These are phyloP conservation scores for Microvelia longipes DNA, from an alignment of 1,140 invertebrate genomes.

Conservation along the genomic window DNA sequence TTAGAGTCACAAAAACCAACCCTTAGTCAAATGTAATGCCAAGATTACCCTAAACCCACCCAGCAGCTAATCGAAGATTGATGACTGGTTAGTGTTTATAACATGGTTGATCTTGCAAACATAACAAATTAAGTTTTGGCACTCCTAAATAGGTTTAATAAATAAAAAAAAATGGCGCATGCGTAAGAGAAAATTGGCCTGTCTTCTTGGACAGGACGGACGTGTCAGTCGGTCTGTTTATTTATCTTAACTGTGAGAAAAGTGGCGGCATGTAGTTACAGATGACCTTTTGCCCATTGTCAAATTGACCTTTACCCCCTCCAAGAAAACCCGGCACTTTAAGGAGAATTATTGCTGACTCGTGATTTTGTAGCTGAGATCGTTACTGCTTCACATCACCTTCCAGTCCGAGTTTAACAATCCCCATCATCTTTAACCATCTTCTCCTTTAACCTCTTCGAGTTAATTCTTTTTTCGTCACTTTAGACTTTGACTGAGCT, in stretches of 20 bases:
- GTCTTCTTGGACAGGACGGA: not conserved
- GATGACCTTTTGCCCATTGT: not conserved
- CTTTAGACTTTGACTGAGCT: no score
- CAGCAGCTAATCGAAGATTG: no score
- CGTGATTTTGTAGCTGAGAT: not conserved
- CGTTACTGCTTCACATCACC: not conserved
- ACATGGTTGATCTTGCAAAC: no score
- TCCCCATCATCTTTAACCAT: not conserved
- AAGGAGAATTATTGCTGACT: not conserved
- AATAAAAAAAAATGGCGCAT: not conserved
- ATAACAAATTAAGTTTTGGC: not conserved
- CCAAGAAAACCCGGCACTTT: not conserved
- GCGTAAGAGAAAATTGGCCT: not conserved
- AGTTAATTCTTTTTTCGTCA: no score
- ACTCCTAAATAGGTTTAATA: not conserved
- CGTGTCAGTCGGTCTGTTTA: not conserved
- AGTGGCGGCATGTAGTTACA: not conserved
- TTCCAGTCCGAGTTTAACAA: not conserved
- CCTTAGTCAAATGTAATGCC: not conserved
- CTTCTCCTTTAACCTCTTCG: no score
- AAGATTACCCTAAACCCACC: no score
- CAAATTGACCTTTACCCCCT: not conserved
- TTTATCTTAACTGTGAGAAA: not conserved
- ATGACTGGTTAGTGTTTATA: no score
- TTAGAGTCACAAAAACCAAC: not conserved